Percentiles rank a stretch among this genome's conserved stretches.
phyloP scores from a whole-genome alignment of 2,113 vertebrate genomes.

The Tapirus terrestris region DNA sequence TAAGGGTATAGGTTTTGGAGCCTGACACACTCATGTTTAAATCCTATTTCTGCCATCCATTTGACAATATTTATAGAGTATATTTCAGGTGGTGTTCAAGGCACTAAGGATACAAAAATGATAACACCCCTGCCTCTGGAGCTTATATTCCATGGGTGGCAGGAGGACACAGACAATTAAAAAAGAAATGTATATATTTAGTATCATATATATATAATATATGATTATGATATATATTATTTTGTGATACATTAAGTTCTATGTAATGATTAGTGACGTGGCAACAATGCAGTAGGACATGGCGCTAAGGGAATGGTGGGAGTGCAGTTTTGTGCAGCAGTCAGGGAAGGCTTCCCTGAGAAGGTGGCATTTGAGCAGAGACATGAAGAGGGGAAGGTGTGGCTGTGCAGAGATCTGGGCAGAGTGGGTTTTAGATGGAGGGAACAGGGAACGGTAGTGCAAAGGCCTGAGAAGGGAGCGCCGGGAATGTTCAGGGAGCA shows the following conservation, averaged over 20 bases:
- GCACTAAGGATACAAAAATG: not conserved
- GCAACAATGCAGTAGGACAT: not conserved
- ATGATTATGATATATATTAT: not conserved
- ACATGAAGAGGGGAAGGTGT: not conserved
- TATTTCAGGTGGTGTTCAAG: conserved; percentile 9
- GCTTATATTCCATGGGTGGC: not conserved
- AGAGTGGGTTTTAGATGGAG: not conserved
- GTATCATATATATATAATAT: not conserved
- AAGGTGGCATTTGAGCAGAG: not conserved
- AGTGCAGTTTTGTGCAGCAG: not conserved
- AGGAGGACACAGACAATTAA: not conserved
- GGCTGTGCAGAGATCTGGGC: not conserved
- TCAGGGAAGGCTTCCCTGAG: not conserved
- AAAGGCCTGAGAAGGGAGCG: not conserved
- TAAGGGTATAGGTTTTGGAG: not conserved
- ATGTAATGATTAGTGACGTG: not conserved
- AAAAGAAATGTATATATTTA: not conserved
- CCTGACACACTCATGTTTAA: not conserved
- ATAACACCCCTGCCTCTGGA: not conserved
- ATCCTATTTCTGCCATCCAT: not conserved
- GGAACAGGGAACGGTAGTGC: not conserved
- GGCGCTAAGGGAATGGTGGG: not conserved
- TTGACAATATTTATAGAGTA: not conserved
- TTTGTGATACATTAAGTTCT: not conserved
- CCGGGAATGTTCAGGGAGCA: too few species aligned